Evolutionary conservation across 2,888 invertebrate species (phyloP).

Genomic region (Volucella zonaria): DNA sequence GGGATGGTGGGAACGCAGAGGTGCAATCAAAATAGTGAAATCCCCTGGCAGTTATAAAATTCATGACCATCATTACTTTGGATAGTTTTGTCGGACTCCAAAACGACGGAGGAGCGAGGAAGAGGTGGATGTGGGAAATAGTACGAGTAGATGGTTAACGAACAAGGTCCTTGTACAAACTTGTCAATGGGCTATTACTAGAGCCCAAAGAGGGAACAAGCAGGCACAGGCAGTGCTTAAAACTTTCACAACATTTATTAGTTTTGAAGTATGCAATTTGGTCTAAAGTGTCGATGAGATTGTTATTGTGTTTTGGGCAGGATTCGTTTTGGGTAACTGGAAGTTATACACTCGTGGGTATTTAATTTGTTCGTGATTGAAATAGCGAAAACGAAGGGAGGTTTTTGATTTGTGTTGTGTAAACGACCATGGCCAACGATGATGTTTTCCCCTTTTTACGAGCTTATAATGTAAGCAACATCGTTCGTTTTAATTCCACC

Average conservation of each 20-base stretch:
- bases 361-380: too few relatives aligned
- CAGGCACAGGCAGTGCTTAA: constrained; percentile 23
- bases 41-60: constrained; percentile 44
- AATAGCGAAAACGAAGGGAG: too few relatives aligned
- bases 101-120: not conserved
- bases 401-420: too few relatives aligned
- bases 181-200: constrained; percentile 35
- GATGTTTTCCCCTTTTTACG: too few relatives aligned
- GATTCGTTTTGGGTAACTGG: constrained; percentile 1
- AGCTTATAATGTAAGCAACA: too few relatives aligned
- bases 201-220: not conserved
- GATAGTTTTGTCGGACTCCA: constrained; percentile 31
- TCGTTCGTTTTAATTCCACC: too few relatives aligned
- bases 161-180: constrained; percentile 20
- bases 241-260: constrained; percentile 52
- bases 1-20: not conserved
- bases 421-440: too few relatives aligned
- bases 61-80: constrained; percentile 51
- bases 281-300: constrained; percentile 36
- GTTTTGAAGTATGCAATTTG: constrained; percentile 61
- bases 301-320: constrained; percentile 13
- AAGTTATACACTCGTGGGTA: too few relatives aligned
- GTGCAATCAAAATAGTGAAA: constrained; percentile 38
- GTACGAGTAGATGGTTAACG: constrained; percentile 3
- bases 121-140: too few relatives aligned